phyloP scores from a whole-genome alignment of 2,797 vertebrate species.

The Danio aesculapii region DNA sequence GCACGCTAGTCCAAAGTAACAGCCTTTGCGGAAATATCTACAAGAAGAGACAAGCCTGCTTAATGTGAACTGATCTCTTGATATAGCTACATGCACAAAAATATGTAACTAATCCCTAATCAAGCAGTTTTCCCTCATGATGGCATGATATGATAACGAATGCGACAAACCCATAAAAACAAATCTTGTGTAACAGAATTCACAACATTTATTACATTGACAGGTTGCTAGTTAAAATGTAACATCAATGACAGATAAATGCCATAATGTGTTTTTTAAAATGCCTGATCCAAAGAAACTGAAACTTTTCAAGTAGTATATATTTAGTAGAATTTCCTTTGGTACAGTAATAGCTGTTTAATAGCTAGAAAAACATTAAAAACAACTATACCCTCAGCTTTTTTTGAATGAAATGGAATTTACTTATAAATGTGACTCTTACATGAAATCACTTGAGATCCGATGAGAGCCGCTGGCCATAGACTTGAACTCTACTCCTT shows the following conservation, averaged over 20 bases:
- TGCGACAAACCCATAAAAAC: not conserved
- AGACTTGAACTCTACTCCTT: conserved; percentile 98
- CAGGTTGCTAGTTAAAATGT: not conserved
- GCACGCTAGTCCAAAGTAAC: conserved; percentile 95
- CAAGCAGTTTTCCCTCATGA: not conserved
- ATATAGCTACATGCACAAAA: not conserved
- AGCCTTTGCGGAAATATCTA: conserved; percentile 97
- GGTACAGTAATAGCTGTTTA: too few relatives aligned
- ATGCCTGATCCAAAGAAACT: not conserved
- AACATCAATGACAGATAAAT: not conserved
- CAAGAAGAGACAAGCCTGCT: conserved; percentile 17
- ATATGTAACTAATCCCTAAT: not conserved
- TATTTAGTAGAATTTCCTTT: too few relatives aligned
- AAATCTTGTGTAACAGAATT: not conserved
- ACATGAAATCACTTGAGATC: conserved; percentile 97
- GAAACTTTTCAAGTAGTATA: too few relatives aligned
- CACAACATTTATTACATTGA: not conserved
- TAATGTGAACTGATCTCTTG: not conserved
- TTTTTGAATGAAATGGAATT: not conserved
- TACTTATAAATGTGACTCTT: conserved; percentile 63
- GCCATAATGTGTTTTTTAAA: not conserved
- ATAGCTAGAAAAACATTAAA: not conserved
- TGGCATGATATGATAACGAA: not conserved
- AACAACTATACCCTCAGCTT: not conserved
- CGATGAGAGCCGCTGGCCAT: conserved; percentile 99